Percentiles rank a stretch among this genome's conserved stretches.
Conservation (phyloP, 1,140 invertebrate species). For the Cydia strobilella region DNA sequence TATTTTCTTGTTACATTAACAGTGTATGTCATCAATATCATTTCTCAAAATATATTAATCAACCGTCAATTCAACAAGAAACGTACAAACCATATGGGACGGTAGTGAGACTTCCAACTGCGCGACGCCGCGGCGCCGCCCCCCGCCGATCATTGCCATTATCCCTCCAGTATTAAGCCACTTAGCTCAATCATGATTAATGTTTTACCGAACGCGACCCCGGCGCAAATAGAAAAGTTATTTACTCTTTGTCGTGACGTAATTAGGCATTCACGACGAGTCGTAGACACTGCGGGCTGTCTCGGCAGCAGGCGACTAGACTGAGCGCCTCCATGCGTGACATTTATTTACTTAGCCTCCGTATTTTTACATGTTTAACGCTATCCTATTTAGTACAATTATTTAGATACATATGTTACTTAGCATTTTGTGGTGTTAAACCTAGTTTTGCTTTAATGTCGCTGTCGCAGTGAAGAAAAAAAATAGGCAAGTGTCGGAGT, state of each 20-base stretch:
- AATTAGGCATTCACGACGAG: conserved; percentile 77
- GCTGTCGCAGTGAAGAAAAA: neutral
- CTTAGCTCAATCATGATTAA: conserved; percentile 81
- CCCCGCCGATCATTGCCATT: conserved; percentile 75
- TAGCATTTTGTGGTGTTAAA: neutral
- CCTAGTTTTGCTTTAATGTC: no score
- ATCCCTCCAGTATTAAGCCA: conserved; percentile 77
- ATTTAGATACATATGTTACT: neutral
- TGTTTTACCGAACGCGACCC: conserved; percentile 74
- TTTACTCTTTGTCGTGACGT: conserved; percentile 68
- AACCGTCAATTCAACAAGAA: conserved; percentile 14
- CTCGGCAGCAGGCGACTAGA: conserved; percentile 59
- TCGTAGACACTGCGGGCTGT: conserved; percentile 64
- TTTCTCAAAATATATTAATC: neutral
- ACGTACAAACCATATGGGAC: conserved; percentile 46
- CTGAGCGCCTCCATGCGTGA: conserved; percentile 53
- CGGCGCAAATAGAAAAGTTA: conserved; percentile 76
- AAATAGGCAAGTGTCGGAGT: no score
- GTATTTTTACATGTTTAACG: conserved; percentile 41
- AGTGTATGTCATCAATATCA: neutral
- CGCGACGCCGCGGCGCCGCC: conserved; percentile 68
- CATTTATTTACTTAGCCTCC: conserved; percentile 45
- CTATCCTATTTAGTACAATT: neutral
- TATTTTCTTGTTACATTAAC: no score
- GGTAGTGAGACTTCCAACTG: conserved; percentile 43